These are phyloP conservation scores for Vultur gryphus DNA, from an alignment of 2,797 vertebrate genomes.

Conservation along the genomic window DNA sequence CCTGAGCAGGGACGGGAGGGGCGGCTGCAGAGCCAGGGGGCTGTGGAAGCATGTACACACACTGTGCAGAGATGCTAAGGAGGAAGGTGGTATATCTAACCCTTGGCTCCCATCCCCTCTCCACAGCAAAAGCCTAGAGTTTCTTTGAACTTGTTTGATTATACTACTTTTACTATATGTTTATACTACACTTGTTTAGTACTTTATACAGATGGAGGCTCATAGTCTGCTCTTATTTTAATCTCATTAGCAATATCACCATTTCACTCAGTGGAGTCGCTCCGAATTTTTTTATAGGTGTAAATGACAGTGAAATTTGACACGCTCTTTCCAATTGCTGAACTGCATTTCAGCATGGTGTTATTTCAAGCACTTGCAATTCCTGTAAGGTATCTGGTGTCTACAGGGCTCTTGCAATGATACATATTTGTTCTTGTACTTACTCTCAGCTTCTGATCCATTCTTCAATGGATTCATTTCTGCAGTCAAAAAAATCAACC, in stretches of 20 bases:
- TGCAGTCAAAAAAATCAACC: not conserved
- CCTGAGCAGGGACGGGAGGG: not conserved
- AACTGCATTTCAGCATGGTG: not conserved
- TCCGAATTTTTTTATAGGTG: not conserved
- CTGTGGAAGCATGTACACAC: rapidly evolving
- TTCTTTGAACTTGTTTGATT: not conserved
- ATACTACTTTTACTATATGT: not conserved
- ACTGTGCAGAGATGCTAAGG: not conserved
- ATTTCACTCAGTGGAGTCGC: not conserved
- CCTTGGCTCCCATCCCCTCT: not conserved
- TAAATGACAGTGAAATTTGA: constrained; percentile 35
- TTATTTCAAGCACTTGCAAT: constrained; percentile 16
- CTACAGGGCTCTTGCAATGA: not conserved
- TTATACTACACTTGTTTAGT: not conserved
- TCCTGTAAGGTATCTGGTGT: not conserved
- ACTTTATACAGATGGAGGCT: not conserved
- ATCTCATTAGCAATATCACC: not conserved
- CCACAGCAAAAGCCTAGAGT: not conserved
- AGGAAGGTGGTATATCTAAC: not conserved
- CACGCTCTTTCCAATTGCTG: not conserved
- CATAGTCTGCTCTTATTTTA: not conserved
- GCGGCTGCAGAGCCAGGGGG: not conserved
- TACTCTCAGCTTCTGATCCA: not conserved
- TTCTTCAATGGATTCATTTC: not conserved
- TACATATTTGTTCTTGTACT: not conserved